These are phyloP conservation scores for Platichthys stellatus DNA, from an alignment of 2,113 vertebrate genomes.

Conservation along the genomic window DNA sequence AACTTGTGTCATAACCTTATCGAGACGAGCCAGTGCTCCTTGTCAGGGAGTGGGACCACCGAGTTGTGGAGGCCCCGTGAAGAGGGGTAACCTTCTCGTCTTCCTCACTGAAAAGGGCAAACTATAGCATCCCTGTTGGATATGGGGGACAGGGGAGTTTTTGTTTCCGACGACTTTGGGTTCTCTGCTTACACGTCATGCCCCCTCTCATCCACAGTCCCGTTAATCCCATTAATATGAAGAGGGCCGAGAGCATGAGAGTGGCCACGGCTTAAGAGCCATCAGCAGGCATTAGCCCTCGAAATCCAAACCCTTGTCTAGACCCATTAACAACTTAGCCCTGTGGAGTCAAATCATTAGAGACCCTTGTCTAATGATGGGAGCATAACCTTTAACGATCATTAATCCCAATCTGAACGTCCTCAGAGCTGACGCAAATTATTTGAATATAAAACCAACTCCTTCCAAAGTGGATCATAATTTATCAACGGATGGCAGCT, in stretches of 20 bases:
- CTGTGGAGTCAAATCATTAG: slow-evolving; percentile 66
- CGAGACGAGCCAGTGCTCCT: slow-evolving; percentile 54
- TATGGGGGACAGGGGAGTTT: slow-evolving; percentile 62
- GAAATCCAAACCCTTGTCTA: slow-evolving; percentile 80
- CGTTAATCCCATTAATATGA: slow-evolving; percentile 84
- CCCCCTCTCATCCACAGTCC: slow-evolving; percentile 71
- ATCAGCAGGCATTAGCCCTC: slow-evolving; percentile 76
- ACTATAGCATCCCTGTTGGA: slow-evolving; percentile 65
- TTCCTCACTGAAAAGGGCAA: slow-evolving; percentile 48
- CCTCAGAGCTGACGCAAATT: slow-evolving; percentile 19
- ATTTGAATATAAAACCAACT: too few relatives aligned
- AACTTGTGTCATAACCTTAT: slow-evolving; percentile 75
- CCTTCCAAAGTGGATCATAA: slow-evolving; percentile 8
- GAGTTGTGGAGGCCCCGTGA: slow-evolving; percentile 49
- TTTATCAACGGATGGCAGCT: slow-evolving; percentile 33
- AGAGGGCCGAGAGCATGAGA: slow-evolving; percentile 71
- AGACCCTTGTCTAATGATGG: slow-evolving; percentile 58
- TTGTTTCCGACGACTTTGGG: slow-evolving; percentile 71
- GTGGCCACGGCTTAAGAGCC: slow-evolving; percentile 75
- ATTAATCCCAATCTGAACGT: not conserved
- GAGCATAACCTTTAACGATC: slow-evolving; percentile 38
- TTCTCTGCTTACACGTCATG: slow-evolving; percentile 74
- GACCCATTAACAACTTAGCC: slow-evolving; percentile 72
- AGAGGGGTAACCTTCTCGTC: slow-evolving; percentile 42
- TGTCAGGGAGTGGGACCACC: slow-evolving; percentile 49